A percentile compares a stretch with the other conserved stretches of the same genome.
These are phyloP conservation scores for Venusia cambrica DNA, from an alignment of 2,888 invertebrate genomes.

Conservation along the genomic window DNA sequence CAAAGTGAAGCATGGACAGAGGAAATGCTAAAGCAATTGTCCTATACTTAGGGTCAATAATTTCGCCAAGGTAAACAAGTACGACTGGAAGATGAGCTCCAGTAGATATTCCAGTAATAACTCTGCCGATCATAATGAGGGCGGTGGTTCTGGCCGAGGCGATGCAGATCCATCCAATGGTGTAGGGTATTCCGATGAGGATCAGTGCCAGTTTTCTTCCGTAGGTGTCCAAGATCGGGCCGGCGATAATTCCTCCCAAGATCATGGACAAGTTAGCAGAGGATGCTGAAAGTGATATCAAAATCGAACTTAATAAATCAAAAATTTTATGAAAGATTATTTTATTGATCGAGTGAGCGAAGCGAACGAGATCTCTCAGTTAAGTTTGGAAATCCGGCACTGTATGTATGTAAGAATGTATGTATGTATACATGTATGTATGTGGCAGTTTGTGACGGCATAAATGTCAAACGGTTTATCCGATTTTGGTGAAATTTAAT, in stretches of 20 bases:
- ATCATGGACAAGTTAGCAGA: constrained; percentile 46
- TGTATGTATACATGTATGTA: no score
- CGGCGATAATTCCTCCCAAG: constrained; percentile 45
- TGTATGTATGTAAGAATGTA: no score
- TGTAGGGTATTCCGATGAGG: constrained; percentile 38
- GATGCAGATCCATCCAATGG: constrained; percentile 46
- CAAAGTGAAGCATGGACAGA: no score
- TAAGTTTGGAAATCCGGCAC: no score
- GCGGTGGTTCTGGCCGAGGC: constrained; percentile 35
- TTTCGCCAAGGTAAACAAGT: constrained; percentile 50
- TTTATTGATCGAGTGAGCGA: no score
- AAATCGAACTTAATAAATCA: no score
- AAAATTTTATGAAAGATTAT: no score
- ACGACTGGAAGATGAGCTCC: constrained; percentile 43
- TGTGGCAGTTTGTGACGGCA: no score
- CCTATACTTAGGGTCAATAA: constrained; percentile 49
- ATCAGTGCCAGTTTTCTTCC: constrained; percentile 46
- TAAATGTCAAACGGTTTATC: no score
- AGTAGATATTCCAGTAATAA: constrained; percentile 42
- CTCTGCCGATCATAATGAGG: constrained; percentile 43
- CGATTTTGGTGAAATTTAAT: no score
- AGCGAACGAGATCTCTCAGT: no score
- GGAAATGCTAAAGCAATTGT: constrained; percentile 39
- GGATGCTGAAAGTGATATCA: constrained; percentile 44
- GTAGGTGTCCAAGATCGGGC: constrained; percentile 44